Conservation (phyloP, 2,113 vertebrate genomes). For the Willisornis vidua region DNA sequence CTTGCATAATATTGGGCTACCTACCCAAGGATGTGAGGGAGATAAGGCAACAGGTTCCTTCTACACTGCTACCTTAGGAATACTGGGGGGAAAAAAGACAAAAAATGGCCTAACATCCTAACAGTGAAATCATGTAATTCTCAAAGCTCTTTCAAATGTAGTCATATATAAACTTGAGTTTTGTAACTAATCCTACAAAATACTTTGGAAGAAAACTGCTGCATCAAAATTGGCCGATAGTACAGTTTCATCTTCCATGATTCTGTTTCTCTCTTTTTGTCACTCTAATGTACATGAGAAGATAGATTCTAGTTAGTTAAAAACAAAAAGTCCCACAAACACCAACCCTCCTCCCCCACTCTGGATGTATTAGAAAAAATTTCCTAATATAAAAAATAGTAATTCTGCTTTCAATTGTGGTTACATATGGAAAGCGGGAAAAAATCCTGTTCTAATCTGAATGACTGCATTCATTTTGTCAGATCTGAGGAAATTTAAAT, state of each 20-base stretch:
- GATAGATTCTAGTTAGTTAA: not conserved
- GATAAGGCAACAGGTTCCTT: not conserved
- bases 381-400: not conserved
- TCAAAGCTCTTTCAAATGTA: not conserved
- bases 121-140: not conserved
- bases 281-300: not conserved
- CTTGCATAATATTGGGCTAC: not conserved
- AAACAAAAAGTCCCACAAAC: not conserved
- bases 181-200: not conserved
- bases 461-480: not conserved
- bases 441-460: not conserved
- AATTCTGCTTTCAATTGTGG: not conserved
- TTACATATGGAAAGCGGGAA: not conserved
- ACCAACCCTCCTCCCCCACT: not conserved
- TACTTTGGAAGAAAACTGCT: not conserved
- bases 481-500: not conserved
- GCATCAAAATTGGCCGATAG: not conserved
- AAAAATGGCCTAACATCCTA: not conserved
- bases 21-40: not conserved
- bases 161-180: not conserved
- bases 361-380: not conserved
- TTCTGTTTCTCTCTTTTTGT: not conserved
- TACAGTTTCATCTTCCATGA: not conserved
- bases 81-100: not conserved
- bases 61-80: not conserved